These are phyloP conservation scores for Apotomis turbidana DNA, from an alignment of 2,888 invertebrate genomes.

Conservation along the genomic window DNA sequence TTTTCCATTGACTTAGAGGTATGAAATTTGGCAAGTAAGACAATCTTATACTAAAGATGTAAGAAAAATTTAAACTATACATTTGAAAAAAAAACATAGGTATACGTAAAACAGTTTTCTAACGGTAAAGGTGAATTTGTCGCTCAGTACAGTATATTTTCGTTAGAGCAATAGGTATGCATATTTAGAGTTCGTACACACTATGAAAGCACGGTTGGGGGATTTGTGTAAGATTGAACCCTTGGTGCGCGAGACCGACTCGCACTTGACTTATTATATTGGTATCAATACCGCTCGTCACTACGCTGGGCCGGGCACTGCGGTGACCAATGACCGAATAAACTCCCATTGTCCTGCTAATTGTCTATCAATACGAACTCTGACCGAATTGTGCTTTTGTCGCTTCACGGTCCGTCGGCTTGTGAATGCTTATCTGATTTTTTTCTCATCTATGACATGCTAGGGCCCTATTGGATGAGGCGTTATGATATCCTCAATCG, in stretches of 20 bases:
- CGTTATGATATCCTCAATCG: not conserved
- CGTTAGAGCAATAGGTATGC: too few relatives aligned
- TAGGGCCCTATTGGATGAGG: not conserved
- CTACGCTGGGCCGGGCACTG: slow-evolving; percentile 23
- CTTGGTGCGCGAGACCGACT: not conserved
- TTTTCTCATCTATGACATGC: slow-evolving; percentile 2
- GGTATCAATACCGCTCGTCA: slow-evolving; percentile 11
- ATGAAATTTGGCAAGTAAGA: too few relatives aligned
- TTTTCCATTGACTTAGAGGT: too few relatives aligned
- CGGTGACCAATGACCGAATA: slow-evolving; percentile 39
- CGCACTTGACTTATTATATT: not conserved
- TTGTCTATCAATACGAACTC: slow-evolving; percentile 35
- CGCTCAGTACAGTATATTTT: too few relatives aligned
- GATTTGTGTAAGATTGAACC: too few relatives aligned
- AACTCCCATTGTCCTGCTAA: slow-evolving; percentile 33
- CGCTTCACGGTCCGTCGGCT: slow-evolving; percentile 16
- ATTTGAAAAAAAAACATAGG: too few relatives aligned
- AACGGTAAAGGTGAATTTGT: too few relatives aligned
- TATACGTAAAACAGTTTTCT: too few relatives aligned
- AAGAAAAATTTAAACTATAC: too few relatives aligned
- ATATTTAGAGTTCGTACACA: too few relatives aligned
- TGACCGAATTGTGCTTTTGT: slow-evolving; percentile 29
- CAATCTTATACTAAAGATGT: too few relatives aligned
- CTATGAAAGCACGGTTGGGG: too few relatives aligned
- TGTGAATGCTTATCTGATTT: slow-evolving; percentile 18